phyloP scores from a whole-genome alignment of 2,888 invertebrate species.

The Poecilus cupreus region DNA sequence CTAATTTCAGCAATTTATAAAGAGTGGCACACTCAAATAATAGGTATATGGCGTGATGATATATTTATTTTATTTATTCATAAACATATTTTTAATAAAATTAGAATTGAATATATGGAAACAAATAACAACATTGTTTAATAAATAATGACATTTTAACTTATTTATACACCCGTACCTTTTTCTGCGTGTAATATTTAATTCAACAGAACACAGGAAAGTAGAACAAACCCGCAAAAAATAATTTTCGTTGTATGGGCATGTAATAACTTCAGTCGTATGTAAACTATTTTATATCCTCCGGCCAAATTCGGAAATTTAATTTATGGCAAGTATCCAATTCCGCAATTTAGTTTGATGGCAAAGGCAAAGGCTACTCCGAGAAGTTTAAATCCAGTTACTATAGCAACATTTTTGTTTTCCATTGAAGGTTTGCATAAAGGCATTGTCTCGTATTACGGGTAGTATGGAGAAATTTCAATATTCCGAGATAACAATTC shows the following conservation, averaged over 20 bases:
- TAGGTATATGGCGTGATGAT: too few relatives aligned
- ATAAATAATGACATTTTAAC: too few relatives aligned
- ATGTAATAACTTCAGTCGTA: neutral
- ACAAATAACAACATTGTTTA: too few relatives aligned
- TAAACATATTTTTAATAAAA: too few relatives aligned
- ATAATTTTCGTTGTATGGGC: neutral
- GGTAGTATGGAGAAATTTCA: constrained; percentile 24
- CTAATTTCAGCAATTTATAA: too few relatives aligned
- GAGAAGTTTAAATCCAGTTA: constrained; percentile 16
- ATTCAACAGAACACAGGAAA: too few relatives aligned
- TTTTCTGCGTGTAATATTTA: too few relatives aligned
- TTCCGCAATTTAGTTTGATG: neutral
- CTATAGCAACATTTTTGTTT: constrained; percentile 26
- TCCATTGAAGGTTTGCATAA: neutral
- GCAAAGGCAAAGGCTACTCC: neutral
- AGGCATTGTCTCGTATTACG: constrained; percentile 1
- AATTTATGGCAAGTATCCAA: constrained; percentile 11
- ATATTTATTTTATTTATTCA: too few relatives aligned
- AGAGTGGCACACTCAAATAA: too few relatives aligned
- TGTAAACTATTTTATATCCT: constrained; percentile 7
- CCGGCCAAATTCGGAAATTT: neutral
- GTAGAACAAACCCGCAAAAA: too few relatives aligned
- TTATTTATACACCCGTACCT: too few relatives aligned
- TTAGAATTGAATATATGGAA: too few relatives aligned
- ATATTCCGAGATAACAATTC: constrained; percentile 33